Base-by-base conservation (phyloP, 2,113 vertebrate species). In the Rhabdomys dilectus region DNA sequence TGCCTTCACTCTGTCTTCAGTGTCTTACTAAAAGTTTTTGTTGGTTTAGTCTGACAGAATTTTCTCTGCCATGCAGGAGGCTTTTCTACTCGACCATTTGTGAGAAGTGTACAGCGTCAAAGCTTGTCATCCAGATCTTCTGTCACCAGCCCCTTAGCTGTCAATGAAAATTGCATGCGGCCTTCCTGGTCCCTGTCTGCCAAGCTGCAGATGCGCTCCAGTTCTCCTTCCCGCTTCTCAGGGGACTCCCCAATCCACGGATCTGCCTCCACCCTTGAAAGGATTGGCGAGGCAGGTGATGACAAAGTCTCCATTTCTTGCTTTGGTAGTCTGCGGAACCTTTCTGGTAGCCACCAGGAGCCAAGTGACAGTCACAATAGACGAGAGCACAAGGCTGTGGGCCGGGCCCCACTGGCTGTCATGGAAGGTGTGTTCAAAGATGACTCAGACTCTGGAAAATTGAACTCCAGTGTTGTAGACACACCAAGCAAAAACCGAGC, bases 31-130 rank as follows among this genome's bases (percentile, higher is more conserved):
- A 66, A 26, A 12, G 2, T 51, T 45, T 77, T 39, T 85, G 24
- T 72, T 15, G 5, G 8, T 64, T 73, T 82, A 34, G 34, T 24
- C 42, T 97, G 89, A 97, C 4, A 31, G 31, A 48, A 11, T 84
- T 97, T 92, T 97, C 10, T 91, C 73, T 15, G 0, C 73, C 96
- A 13, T 62, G 36, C 77, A 96, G 99, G 99, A 96, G 99, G 99
- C 56, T 99, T 99, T 98, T 99, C 99, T 0, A 99, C 99, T 16
- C 99, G 99, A 0, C 99, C 99, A 0, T 99, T 99, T 48, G 99
- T 99, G 90, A 98, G 99, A 95, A 99, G 99, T 58, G 99, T 99
- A 68, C 99, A 99, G 48, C 99, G 99, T 24, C 99, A 99, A 98
- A 99, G 99, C 97, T 93, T 99, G 97, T 99, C 99, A 1, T 99